Evolutionary conservation across 2,797 vertebrate genomes (phyloP).

Genomic region (Serranus cabrilla): DNA sequence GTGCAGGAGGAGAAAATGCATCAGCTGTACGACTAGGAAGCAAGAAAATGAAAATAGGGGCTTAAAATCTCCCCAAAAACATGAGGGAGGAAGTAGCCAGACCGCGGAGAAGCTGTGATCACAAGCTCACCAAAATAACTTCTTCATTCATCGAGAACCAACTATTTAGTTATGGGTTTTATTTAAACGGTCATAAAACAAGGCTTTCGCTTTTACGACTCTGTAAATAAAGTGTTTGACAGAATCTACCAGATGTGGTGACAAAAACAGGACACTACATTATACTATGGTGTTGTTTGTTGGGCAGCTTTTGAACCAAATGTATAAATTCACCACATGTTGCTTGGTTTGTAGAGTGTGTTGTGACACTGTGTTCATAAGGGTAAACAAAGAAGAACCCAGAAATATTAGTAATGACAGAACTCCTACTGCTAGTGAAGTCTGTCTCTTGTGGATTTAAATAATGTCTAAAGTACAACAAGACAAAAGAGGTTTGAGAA

Average conservation of each 20-base stretch:
- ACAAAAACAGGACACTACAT: not conserved
- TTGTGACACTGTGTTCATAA: not conserved
- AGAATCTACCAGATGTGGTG: constrained; percentile 11
- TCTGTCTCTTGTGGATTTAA: not conserved
- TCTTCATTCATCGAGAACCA: not conserved
- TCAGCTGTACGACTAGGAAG: not conserved
- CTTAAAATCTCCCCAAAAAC: not conserved
- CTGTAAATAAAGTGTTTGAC: not conserved
- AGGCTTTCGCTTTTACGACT: not conserved
- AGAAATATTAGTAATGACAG: not conserved
- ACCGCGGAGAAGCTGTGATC: not conserved
- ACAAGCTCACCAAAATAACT: not conserved
- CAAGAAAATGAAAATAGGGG: not conserved
- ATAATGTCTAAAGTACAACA: not conserved
- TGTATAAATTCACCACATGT: not conserved
- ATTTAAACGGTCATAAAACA: not conserved
- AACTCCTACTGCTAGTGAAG: not conserved
- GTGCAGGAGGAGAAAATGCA: not conserved
- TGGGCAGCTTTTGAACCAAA: not conserved
- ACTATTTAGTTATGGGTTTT: not conserved
- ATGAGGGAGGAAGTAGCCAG: not conserved
- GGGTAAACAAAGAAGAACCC: not conserved
- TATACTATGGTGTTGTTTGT: not conserved
- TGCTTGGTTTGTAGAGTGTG: not conserved
- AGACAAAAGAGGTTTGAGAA: not conserved